These are phyloP conservation scores for Pogonomyrmex californicus DNA, from an alignment of 1,140 invertebrate genomes.

Conservation along the genomic window DNA sequence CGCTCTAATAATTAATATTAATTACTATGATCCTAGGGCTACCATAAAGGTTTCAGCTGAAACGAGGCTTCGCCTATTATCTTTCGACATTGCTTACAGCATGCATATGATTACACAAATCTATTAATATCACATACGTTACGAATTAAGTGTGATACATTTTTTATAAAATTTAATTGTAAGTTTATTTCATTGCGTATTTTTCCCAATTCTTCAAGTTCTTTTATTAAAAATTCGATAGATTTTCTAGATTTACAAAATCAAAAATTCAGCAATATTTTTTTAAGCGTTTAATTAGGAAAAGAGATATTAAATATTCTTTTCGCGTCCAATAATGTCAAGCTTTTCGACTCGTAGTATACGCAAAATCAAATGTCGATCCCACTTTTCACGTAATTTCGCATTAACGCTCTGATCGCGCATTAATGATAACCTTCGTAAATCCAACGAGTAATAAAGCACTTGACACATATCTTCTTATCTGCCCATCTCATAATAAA, in stretches of 20 bases:
- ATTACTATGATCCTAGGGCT: conserved; percentile 34
- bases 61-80: conserved; percentile 26
- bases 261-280: background rate
- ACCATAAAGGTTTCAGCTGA: conserved; percentile 24
- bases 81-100: conserved; percentile 22
- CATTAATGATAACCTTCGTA: conserved; percentile 33
- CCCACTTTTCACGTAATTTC: background rate
- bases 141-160: background rate
- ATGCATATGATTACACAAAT: conserved; percentile 23
- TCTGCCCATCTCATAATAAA: conserved; percentile 66
- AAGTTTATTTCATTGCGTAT: background rate
- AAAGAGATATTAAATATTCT: background rate
- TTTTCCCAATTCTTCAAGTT: background rate
- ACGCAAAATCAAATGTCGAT: background rate
- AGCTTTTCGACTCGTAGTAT: background rate
- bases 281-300: background rate
- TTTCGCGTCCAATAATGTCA: background rate
- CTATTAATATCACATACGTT: background rate
- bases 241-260: background rate
- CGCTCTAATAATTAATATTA: conserved; percentile 50
- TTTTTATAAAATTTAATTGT: conserved; percentile 13
- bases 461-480: conserved; percentile 64
- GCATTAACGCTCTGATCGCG: conserved; percentile 24
- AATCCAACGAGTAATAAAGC: conserved; percentile 19
- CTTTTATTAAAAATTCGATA: background rate